A percentile compares a stretch with the other conserved stretches of the same genome.
Evolutionary conservation across 1,140 invertebrate genomes (phyloP).

Genomic region (Rhynchophorus ferrugineus): DNA sequence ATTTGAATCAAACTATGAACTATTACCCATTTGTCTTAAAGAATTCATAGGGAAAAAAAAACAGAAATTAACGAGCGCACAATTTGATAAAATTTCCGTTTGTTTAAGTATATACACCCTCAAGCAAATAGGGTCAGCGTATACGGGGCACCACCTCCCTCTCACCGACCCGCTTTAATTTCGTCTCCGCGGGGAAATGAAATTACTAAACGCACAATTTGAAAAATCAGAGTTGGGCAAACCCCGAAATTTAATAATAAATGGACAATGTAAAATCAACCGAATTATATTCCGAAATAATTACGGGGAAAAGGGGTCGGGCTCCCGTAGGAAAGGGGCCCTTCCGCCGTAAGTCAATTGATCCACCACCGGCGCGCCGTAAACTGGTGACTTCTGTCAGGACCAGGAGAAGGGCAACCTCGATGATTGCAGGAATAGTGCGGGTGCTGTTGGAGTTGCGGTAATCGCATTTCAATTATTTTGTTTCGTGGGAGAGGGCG

Average conservation of each 20-base stretch:
- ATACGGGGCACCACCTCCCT: too few relatives aligned
- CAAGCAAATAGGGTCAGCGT: too few relatives aligned
- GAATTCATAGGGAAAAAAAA: too few relatives aligned
- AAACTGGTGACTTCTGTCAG: not conserved
- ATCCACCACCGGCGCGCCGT: constrained; percentile 8
- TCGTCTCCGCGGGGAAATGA: constrained; percentile 8
- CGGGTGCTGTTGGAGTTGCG: not conserved
- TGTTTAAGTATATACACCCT: too few relatives aligned
- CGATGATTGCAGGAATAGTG: not conserved
- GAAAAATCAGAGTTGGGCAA: constrained; percentile 20
- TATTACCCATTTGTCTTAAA: too few relatives aligned
- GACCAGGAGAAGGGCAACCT: not conserved
- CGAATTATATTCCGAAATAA: constrained; percentile 21
- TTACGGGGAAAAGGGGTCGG: constrained; percentile 14
- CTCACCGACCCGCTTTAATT: not conserved
- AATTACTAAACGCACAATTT: constrained; percentile 22
- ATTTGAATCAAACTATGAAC: too few relatives aligned
- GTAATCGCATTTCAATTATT: not conserved
- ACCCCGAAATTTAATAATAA: constrained; percentile 20
- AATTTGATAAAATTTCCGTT: too few relatives aligned
- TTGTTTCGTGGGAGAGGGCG: too few relatives aligned
- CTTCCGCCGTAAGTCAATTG: constrained; percentile 12
- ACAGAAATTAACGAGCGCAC: too few relatives aligned
- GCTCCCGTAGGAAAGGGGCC: not conserved
- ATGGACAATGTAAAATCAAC: constrained; percentile 23